phyloP scores from a whole-genome alignment of 1,140 invertebrate genomes.

The Ceratitis capitata region DNA sequence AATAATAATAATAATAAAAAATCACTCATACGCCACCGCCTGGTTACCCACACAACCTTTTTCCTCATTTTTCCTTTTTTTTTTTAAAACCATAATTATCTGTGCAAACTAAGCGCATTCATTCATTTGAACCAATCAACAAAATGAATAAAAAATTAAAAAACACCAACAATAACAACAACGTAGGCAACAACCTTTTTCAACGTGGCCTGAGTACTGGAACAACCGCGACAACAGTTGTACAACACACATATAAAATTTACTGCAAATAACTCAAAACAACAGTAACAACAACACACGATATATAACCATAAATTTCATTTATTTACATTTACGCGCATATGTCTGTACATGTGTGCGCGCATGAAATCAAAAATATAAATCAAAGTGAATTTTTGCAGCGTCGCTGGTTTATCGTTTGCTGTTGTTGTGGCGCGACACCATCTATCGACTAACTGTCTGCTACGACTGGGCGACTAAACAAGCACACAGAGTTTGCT shows the following conservation, averaged over 20 bases:
- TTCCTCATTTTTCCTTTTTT: not conserved
- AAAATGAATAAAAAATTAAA: not conserved
- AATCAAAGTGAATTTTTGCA: slow-evolving; percentile 9
- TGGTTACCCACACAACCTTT: not conserved
- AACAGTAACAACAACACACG: no score
- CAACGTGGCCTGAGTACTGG: not conserved
- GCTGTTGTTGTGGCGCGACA: not conserved
- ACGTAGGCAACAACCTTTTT: not conserved
- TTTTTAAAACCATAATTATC: not conserved
- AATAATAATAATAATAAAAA: no score
- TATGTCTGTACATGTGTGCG: not conserved
- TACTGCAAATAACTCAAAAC: not conserved
- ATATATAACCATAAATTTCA: not conserved
- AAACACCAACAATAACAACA: not conserved
- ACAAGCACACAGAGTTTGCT: no score
- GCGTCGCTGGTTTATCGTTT: not conserved
- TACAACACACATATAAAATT: no score
- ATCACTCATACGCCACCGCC: slow-evolving; percentile 3
- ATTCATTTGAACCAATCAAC: not conserved
- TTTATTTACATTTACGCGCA: not conserved
- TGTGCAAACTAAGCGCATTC: not conserved
- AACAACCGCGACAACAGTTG: not conserved
- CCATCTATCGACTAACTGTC: no score
- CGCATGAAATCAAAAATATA: slow-evolving; percentile 15
- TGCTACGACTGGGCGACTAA: not conserved